Percentiles rank a stretch among this genome's conserved stretches.
phyloP scores from a whole-genome alignment of 1,140 invertebrate species.

The Limonius californicus region DNA sequence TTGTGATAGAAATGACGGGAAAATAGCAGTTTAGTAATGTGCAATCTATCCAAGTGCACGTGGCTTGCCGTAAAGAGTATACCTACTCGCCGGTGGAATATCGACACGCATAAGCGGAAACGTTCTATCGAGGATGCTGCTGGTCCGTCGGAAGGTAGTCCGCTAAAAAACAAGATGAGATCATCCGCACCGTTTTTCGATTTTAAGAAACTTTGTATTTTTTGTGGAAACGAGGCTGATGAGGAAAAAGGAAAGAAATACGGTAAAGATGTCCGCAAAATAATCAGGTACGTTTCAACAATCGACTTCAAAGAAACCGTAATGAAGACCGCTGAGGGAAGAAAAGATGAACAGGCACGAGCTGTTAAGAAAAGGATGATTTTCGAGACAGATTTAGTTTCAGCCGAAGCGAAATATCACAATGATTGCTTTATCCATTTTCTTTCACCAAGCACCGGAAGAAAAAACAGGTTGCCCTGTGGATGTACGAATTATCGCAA shows the following conservation, averaged over 20 bases:
- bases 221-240: background rate
- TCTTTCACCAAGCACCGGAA: slow-evolving; percentile 33
- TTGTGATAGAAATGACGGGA: no score
- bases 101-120: no score
- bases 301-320: slow-evolving; percentile 41
- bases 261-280: slow-evolving; percentile 25
- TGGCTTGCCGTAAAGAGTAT: no score
- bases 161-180: no score
- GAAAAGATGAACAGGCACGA: slow-evolving; percentile 37
- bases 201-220: no score
- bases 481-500: slow-evolving; percentile 39
- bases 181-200: no score
- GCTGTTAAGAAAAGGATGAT: slow-evolving; percentile 37
- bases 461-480: slow-evolving; percentile 26
- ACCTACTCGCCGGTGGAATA: no score
- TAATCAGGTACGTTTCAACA: slow-evolving; percentile 39
- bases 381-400: slow-evolving; percentile 42
- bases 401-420: slow-evolving; percentile 41
- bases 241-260: background rate
- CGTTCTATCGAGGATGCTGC: no score
- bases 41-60: no score
- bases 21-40: no score
- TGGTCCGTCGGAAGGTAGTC: no score
- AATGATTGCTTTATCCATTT: slow-evolving; percentile 41
- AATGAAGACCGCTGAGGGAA: slow-evolving; percentile 37